Evolutionary conservation across 2,797 vertebrate genomes (phyloP), one percentile per base, ranked within the genome.

Genomic region (Numenius phaeopus): DNA sequence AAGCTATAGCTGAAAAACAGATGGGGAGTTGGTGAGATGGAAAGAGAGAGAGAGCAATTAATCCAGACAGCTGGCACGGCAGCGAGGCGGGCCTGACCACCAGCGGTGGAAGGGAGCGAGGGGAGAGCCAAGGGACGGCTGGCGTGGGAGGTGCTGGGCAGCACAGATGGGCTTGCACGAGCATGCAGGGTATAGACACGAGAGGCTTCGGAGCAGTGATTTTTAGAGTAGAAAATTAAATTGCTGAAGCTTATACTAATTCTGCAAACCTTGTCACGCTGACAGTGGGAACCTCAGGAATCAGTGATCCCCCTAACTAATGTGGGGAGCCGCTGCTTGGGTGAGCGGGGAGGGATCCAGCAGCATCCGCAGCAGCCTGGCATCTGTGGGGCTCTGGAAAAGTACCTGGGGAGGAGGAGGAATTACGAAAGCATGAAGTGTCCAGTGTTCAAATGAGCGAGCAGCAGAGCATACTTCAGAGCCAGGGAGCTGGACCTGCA

Each of bases 31-130:
- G 89, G 69, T 94, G 95, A 92, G 62, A 82, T 94, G 94, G 92
- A 97, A 97, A 78, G 89, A 88, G 94, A 73, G 69, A 76, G 66
- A 3, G 62, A 39, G 72, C 85, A 76, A 95, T 92, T 96, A 95
- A 94, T 94, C 61, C 89, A 91, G 96, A 94, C 97, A 97, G 94
- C 87, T 97, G 96, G 90, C 89, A 96, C 1, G 49, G 87, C 89
- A 94, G 86, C 6, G 3, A 85, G 79, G 72, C 13, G 1, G 72
- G 54, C 40, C 89, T 82, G 94, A 76, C 72, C 89, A 95, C 90
- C 95, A 94, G 94, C 7, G 15, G 72, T 67, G 92, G 90, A 85
- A 83, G 49, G 24, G 54, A 91, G 69, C 0, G 0, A 19, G 8
- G 20, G 27, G 49, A 89, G 57, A 94, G 79, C 84, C 76, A 86